Percentiles rank a stretch among this genome's conserved stretches.
These are phyloP conservation scores for Nothura maculosa DNA, from an alignment of 2,797 vertebrate species.

Conservation along the genomic window DNA sequence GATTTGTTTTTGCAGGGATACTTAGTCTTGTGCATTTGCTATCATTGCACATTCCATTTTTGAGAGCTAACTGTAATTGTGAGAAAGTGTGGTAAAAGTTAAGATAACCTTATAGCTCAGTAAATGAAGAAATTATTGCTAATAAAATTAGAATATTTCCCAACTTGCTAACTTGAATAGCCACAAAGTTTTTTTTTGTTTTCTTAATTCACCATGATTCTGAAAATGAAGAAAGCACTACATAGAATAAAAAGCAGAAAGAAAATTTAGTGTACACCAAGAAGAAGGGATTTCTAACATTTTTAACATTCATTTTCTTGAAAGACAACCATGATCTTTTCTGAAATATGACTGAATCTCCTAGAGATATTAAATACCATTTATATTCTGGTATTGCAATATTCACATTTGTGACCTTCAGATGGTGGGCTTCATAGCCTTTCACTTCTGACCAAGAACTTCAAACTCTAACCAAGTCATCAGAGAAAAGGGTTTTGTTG, in stretches of 20 bases:
- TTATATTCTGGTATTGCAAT: neutral
- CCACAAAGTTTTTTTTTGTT: neutral
- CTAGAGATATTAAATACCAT: neutral
- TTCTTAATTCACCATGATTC: no score
- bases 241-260: neutral
- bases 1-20: neutral
- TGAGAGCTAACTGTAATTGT: neutral
- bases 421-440: neutral
- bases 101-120: neutral
- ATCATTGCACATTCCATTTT: neutral
- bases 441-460: neutral
- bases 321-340: neutral
- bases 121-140: neutral
- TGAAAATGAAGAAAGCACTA: neutral
- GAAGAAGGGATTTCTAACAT: neutral
- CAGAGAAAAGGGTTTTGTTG: neutral
- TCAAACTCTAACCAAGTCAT: neutral
- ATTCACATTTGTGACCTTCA: neutral
- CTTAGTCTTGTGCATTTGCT: neutral
- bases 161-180: neutral
- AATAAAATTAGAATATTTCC: neutral
- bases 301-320: neutral
- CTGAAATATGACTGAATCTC: neutral
- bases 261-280: neutral
- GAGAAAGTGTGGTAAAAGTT: neutral